Evolutionary conservation across 2,797 vertebrate genomes (phyloP).

Genomic region (Podargus strigoides): DNA sequence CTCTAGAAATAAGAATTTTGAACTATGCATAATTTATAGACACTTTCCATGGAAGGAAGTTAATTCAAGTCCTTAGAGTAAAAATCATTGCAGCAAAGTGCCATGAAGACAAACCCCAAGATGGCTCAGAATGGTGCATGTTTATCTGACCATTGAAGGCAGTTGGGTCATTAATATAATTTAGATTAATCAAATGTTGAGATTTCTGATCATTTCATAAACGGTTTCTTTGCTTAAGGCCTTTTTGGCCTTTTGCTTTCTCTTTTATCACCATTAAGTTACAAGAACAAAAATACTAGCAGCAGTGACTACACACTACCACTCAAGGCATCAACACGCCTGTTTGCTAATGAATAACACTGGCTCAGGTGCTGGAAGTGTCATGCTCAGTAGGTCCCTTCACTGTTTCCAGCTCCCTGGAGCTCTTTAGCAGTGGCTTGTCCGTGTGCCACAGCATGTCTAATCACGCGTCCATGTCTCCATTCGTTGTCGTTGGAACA

Average conservation of each 20-base stretch:
- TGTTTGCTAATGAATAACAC: background rate
- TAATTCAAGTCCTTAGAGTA: background rate
- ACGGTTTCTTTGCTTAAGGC: background rate
- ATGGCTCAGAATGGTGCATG: background rate
- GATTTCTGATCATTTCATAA: background rate
- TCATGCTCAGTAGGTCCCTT: background rate
- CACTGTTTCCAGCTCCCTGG: background rate
- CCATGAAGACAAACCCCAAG: background rate
- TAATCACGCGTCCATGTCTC: background rate
- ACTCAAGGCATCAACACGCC: background rate
- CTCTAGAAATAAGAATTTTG: background rate
- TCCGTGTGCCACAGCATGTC: background rate
- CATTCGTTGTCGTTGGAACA: slow-evolving; percentile 37
- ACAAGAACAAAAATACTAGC: background rate
- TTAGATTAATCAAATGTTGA: background rate
- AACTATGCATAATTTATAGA: background rate
- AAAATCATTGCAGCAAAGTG: background rate
- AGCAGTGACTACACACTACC: fast-evolving
- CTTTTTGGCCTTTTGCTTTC: background rate
- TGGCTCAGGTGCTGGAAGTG: background rate
- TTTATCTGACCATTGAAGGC: background rate
- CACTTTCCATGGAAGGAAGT: background rate
- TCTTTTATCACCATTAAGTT: background rate
- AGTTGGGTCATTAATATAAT: background rate
- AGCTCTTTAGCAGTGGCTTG: background rate